Conservation (phyloP, 2,113 vertebrate species). For the Anolis sagrei region DNA sequence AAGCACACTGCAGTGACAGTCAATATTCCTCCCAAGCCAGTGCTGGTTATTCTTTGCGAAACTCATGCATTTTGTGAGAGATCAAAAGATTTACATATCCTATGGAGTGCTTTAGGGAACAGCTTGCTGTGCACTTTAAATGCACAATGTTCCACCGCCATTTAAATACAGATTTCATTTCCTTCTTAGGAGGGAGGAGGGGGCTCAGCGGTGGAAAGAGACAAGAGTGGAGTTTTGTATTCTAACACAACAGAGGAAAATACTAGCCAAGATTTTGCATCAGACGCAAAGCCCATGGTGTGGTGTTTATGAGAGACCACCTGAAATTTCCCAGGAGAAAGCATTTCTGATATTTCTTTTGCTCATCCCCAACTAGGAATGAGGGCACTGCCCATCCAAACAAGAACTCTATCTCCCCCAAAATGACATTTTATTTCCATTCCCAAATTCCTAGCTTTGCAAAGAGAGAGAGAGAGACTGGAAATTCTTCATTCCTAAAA, state of each 20-base stretch:
- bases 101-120: conserved; percentile 82
- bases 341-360: not conserved
- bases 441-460: no score
- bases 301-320: not conserved
- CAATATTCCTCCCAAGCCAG: conserved; percentile 80
- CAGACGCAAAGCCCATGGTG: not conserved
- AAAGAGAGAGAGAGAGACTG: no score
- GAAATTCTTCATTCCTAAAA: no score
- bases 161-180: conserved; percentile 79
- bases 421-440: no score
- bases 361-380: not conserved
- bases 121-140: conserved; percentile 83
- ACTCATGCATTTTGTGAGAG: conserved; percentile 81
- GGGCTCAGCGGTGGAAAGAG: conserved; percentile 42
- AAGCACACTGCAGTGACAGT: conserved; percentile 76
- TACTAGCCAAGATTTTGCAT: not conserved
- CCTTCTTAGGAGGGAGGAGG: conserved; percentile 70
- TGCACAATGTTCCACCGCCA: conserved; percentile 73
- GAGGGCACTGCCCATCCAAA: no score
- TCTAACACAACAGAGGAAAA: conserved; percentile 24
- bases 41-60: conserved; percentile 80
- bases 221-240: conserved; percentile 62
- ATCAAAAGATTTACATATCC: conserved; percentile 86
- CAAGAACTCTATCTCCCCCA: no score
- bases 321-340: not conserved